Base-by-base conservation (phyloP, 1,140 invertebrate genomes). In the Vanessa atalanta region DNA sequence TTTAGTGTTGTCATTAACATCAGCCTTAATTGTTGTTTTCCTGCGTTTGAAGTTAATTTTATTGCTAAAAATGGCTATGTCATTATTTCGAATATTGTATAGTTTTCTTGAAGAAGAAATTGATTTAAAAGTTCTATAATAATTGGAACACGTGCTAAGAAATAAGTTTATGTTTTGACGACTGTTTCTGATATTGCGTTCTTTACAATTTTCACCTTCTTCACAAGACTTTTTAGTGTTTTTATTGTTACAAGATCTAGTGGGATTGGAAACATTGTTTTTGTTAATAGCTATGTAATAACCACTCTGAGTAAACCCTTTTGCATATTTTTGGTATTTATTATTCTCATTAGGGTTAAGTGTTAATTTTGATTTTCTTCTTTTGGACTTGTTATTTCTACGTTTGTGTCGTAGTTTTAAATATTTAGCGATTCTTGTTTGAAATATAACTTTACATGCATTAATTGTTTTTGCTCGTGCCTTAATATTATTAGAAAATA, bases 1-100 rank as follows among this genome's bases (percentile, higher is more conserved):
- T 8, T 61, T 23, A 60, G 2, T 20, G 47, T 60, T 48, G 13
- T 60, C 55, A 3, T 15, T 70, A 43, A 23, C 55, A 23, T 26
- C 43, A 23, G 43, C 20, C 9, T 20, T 47, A 1, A 37, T 8
- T 11, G 8, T 47, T 26, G 57, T 70, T 61, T 70, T 70, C 53
- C 43, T 70, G 37, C 67, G 31, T 60, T 70, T 70, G 47, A 61
- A 70, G 20, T 70, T 70, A 12, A n/a, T 13, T 61, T 61, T 61
- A 47, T 70, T 31, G 16, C 13, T 23, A 43, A 48, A 48, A 47
- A 15, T 4, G 12, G n/a, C 15, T 14, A 43, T 47, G 8, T 12
- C 6, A 16, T 48, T 48, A 20, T 15, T 31, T 23, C 8, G n/a
- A 8, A 65, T 8, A 13, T 15, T 48, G 20, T 5, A 51, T 51